phyloP scores from a whole-genome alignment of 2,113 vertebrate genomes.

The Lonchura striata region DNA sequence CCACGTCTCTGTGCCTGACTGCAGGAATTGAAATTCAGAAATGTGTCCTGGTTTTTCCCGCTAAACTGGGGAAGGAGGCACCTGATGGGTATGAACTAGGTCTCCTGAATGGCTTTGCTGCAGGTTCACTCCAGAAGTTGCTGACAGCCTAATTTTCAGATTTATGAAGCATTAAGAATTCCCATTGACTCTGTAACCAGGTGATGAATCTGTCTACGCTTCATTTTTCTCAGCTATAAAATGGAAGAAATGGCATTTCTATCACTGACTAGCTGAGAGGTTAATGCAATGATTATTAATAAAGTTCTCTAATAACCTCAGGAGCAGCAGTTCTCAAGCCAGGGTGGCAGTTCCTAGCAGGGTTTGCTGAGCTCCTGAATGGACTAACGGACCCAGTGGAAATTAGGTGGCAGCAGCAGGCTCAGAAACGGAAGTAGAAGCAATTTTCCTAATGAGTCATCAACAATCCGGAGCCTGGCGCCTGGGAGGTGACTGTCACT shows the following conservation, averaged over 20 bases:
- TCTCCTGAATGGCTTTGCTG: not conserved
- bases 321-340: not conserved
- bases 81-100: not conserved
- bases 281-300: conserved; percentile 35
- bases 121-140: not conserved
- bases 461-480: not conserved
- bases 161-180: conserved; percentile 40
- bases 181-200: conserved; percentile 21
- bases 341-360: not conserved
- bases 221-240: conserved; percentile 32
- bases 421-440: not conserved
- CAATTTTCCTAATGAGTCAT: conserved; percentile 24
- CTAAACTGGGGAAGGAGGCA: not conserved
- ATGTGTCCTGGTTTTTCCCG: not conserved
- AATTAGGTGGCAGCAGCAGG: not conserved
- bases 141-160: conserved; percentile 42
- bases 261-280: not conserved
- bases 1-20: rapidly evolving
- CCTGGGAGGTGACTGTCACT: not conserved
- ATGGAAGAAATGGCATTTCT: conserved; percentile 16
- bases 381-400: not conserved
- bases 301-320: conserved; percentile 28
- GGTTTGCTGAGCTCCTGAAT: not conserved
- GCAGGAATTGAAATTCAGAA: not conserved
- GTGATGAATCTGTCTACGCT: conserved; percentile 22